Percentiles rank a stretch among this genome's conserved stretches.
Evolutionary conservation across 2,797 vertebrate genomes (phyloP).

Genomic region (Chelon labrosus): DNA sequence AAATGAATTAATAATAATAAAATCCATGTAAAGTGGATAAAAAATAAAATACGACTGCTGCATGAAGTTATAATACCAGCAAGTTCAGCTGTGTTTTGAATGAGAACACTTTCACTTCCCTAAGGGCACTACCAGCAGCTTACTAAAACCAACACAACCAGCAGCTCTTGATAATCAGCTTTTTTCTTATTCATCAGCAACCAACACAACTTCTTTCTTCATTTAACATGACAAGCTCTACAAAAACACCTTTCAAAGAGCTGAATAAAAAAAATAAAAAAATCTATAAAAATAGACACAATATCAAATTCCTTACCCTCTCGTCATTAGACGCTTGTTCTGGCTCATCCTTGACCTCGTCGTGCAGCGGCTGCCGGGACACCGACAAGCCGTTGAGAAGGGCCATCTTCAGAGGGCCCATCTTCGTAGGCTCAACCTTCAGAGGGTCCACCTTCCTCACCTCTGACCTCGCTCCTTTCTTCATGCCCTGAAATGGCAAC

Average conservation of each 20-base stretch:
- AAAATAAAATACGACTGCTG: too few species aligned
- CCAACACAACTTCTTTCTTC: neutral
- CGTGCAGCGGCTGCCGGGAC: conserved; percentile 88
- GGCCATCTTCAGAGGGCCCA: conserved; percentile 93
- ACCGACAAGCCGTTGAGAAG: conserved; percentile 93
- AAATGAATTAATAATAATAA: too few species aligned
- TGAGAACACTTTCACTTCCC: neutral
- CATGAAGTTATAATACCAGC: too few species aligned
- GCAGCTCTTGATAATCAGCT: too few species aligned
- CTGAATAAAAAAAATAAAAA: too few species aligned
- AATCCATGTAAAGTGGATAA: too few species aligned
- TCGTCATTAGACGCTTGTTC: conserved; percentile 93
- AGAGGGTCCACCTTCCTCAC: conserved; percentile 94
- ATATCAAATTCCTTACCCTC: conserved; percentile 83
- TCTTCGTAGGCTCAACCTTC: conserved; percentile 80
- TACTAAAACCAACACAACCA: too few species aligned
- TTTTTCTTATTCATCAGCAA: neutral
- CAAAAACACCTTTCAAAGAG: neutral
- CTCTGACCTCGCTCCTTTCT: conserved; percentile 89
- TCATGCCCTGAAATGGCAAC: conserved; percentile 89
- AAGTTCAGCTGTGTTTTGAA: too few species aligned
- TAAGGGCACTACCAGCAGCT: too few species aligned
- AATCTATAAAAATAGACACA: neutral
- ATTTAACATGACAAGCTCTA: neutral
- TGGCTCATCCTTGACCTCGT: conserved; percentile 89